Evolutionary conservation across 2,888 invertebrate species (phyloP).

Genomic region (Polylopha cassiicola): DNA sequence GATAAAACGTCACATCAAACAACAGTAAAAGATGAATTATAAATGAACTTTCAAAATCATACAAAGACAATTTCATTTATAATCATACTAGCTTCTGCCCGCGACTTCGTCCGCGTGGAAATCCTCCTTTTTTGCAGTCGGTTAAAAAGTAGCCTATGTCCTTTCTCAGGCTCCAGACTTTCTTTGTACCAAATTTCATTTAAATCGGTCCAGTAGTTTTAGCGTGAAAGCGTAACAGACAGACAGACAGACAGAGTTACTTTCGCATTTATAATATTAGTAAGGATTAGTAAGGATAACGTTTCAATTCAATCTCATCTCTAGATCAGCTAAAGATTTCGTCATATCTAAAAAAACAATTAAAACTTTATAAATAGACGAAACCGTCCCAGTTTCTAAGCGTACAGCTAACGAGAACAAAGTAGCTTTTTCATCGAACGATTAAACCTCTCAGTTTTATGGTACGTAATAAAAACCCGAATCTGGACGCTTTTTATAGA

Average conservation of each 20-base stretch:
- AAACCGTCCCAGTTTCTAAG: constrained; percentile 43
- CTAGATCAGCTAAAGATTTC: constrained; percentile 4
- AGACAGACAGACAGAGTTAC: too few species aligned
- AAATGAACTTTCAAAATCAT: constrained; percentile 11
- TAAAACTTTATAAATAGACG: constrained; percentile 53
- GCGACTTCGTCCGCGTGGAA: too few species aligned
- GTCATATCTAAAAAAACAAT: constrained; percentile 39
- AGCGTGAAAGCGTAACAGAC: too few species aligned
- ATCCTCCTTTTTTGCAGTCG: too few species aligned
- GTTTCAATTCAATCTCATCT: not conserved
- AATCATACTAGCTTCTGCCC: too few species aligned
- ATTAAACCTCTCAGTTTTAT: constrained; percentile 65
- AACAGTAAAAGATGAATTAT: constrained; percentile 17
- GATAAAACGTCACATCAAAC: constrained; percentile 21
- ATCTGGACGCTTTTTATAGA: constrained; percentile 58
- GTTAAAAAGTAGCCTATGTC: too few species aligned
- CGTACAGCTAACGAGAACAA: constrained; percentile 35
- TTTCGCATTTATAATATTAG: too few species aligned
- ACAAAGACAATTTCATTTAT: too few species aligned
- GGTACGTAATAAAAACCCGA: constrained; percentile 57
- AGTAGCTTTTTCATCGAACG: constrained; percentile 34
- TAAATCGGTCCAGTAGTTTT: too few species aligned
- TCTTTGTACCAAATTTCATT: too few species aligned
- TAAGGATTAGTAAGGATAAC: too few species aligned
- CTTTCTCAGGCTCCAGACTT: too few species aligned